Evolutionary conservation across 2,113 vertebrate genomes (phyloP), one percentile per base, ranked within the genome.

Genomic region (Lophotis ruficrista): DNA sequence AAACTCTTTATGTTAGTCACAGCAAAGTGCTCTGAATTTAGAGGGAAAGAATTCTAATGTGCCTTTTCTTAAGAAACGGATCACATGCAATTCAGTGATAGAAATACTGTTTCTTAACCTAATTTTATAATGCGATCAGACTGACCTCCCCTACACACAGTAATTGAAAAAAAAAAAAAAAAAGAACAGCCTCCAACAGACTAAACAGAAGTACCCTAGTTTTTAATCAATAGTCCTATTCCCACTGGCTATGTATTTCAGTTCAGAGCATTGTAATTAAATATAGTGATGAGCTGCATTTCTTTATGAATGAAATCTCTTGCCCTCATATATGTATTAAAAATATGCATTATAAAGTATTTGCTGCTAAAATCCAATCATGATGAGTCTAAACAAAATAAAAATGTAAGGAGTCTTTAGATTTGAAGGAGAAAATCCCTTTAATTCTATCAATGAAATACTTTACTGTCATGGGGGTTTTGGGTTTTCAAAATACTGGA

Each of bases 141-240:
- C 41, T 96, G 91, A 87, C 86, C 93, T 94, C 79, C 95, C 61
- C 71, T 87, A 62, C 51, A 87, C 21, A 66, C 23, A 71, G 92
- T 91, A 94, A 94, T 45, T 96, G 92, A 54, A 56, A 57, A 65
- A 83, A 77, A 71, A 71, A 70, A 92, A 80, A 77, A 69, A 83
- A 58, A 66, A 83, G 10, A 31, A 45, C n/a, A 90, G 43, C 41
- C 45, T 93, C 79, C 78, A 94, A 96, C 51, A 69, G 91, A 83
- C 87, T 64, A 93, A 98, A 96, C 64, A 93, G 73, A 93, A 90
- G 56, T 90, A 97, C 87, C 69, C 88, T 95, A 83, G 90, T 94
- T 97, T 96, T 97, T 97, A 97, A 95, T 97, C 96, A 97, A 97
- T 94, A 97, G 72, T 71, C 64, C n/a, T 91, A 97, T 97, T 94